Conservation (phyloP, 2,113 vertebrate genomes). For the Charadrius vociferus region DNA sequence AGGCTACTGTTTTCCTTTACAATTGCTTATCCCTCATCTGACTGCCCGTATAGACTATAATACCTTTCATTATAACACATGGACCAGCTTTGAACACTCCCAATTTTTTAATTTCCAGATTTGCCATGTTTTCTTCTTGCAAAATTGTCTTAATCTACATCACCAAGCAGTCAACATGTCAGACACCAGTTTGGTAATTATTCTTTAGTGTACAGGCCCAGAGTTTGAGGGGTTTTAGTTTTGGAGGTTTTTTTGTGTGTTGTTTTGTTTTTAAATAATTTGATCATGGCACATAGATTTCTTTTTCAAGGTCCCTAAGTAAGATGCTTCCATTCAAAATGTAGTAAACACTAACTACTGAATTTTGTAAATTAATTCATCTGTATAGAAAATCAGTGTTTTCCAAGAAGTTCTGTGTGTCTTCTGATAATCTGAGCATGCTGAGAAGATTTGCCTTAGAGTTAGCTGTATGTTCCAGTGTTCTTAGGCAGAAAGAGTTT, state of each 20-base stretch:
- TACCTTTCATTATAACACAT: background rate
- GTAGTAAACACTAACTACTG: background rate
- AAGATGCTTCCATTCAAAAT: background rate
- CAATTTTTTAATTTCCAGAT: background rate
- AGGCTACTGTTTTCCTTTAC: background rate
- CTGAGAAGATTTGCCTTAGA: background rate
- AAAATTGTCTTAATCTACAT: background rate
- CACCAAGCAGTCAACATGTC: background rate
- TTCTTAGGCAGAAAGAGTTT: background rate
- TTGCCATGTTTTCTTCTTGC: background rate
- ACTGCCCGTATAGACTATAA: background rate
- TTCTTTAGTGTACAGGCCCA: background rate
- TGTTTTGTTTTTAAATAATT: background rate
- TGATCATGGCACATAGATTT: background rate
- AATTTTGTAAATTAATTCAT: background rate
- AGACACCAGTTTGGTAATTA: background rate
- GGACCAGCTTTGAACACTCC: background rate
- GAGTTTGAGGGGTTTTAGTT: accelerated
- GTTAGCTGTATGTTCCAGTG: background rate
- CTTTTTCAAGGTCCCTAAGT: background rate
- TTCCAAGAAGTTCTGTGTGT: background rate
- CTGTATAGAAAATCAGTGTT: background rate
- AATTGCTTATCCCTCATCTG: background rate
- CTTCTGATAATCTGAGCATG: background rate
- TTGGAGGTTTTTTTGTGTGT: background rate